Evolutionary conservation across 2,113 vertebrate genomes (phyloP).

Genomic region (Aphyosemion australe): DNA sequence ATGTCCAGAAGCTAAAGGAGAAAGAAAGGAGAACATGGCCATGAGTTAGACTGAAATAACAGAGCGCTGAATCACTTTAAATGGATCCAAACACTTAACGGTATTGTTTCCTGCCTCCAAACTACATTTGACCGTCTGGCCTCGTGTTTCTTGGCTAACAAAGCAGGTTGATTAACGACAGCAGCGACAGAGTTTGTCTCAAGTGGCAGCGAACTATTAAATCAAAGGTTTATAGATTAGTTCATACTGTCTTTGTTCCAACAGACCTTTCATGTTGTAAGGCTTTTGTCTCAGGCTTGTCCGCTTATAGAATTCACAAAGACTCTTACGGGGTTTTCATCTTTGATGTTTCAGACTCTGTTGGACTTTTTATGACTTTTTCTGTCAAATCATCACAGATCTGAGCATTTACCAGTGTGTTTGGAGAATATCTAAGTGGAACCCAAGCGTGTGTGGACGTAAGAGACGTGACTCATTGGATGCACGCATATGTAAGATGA

Average conservation of each 20-base stretch:
- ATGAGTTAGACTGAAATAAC: not conserved
- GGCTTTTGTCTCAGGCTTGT: not conserved
- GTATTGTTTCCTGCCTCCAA: slow-evolving; percentile 20
- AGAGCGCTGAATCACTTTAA: slow-evolving; percentile 19
- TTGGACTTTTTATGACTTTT: too few relatives aligned
- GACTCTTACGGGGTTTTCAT: too few relatives aligned
- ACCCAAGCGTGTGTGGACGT: too few relatives aligned
- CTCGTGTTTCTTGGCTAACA: slow-evolving; percentile 12
- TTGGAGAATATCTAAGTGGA: too few relatives aligned
- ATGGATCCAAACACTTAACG: slow-evolving; percentile 22
- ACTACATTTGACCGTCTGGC: slow-evolving; percentile 6
- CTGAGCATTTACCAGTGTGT: too few relatives aligned
- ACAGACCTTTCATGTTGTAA: slow-evolving; percentile 2
- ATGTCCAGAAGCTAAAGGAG: slow-evolving; percentile 89
- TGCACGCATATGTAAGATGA: too few relatives aligned
- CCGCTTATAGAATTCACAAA: not conserved
- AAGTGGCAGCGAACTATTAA: slow-evolving; percentile 16
- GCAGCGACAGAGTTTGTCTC: not conserved
- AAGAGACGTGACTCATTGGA: too few relatives aligned
- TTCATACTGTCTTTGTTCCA: not conserved
- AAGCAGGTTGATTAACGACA: slow-evolving; percentile 21
- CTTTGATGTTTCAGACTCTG: too few relatives aligned
- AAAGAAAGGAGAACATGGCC: slow-evolving; percentile 42
- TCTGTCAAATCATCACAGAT: too few relatives aligned
- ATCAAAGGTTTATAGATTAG: slow-evolving; percentile 19